Conservation (phyloP, 2,888 invertebrate genomes). For the Hirtodrosophila confusa region DNA sequence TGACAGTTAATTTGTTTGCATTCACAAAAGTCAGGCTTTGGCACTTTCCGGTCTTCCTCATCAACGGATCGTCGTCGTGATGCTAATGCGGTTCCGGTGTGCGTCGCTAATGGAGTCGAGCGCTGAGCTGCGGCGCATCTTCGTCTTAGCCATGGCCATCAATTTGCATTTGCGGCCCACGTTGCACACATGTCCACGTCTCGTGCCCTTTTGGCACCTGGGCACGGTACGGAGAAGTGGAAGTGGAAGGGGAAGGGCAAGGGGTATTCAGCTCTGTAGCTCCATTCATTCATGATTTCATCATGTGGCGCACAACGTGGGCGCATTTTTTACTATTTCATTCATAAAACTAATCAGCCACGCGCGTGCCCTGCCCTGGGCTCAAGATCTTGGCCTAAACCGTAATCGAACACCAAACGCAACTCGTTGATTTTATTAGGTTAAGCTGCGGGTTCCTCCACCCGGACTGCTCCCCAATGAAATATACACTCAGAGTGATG, state of each 20-base stretch:
- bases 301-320: conserved; percentile 63
- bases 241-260: not conserved
- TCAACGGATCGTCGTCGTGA: conserved; percentile 36
- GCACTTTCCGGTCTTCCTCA: conserved; percentile 62
- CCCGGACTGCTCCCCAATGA: conserved; percentile 16
- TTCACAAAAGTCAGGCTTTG: conserved; percentile 47
- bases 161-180: conserved; percentile 80
- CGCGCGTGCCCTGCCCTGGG: conserved; percentile 46
- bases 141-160: conserved; percentile 68
- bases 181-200: conserved; percentile 36
- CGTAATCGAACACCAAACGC: conserved; percentile 38
- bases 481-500: too few relatives aligned
- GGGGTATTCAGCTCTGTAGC: conserved; percentile 1
- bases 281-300: conserved; percentile 75
- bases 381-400: conserved; percentile 19
- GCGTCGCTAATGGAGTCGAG: conserved; percentile 61
- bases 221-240: conserved; percentile 22
- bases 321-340: conserved; percentile 69
- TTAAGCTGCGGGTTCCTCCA: conserved; percentile 49
- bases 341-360: conserved; percentile 56
- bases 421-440: conserved; percentile 67
- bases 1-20: conserved; percentile 78
- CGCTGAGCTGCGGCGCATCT: conserved; percentile 26
- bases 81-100: conserved; percentile 81
- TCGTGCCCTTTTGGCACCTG: conserved; percentile 77